A percentile compares a stretch with the other conserved stretches of the same genome.
Conservation (phyloP, 2,113 vertebrate genomes). For the Monopterus albus region DNA sequence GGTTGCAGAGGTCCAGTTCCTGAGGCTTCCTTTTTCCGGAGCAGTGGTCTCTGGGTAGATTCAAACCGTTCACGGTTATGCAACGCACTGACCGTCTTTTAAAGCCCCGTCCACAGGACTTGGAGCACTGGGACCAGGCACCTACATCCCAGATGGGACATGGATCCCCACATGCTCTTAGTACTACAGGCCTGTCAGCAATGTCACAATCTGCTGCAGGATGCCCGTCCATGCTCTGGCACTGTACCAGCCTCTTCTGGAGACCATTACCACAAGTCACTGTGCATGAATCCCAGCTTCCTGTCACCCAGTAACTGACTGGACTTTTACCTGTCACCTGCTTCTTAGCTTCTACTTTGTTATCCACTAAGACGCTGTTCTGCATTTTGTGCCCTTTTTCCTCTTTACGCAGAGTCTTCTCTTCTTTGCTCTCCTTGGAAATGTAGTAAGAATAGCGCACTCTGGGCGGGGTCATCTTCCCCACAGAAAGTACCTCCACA, state of each 20-base stretch:
- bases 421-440: conserved; percentile 88
- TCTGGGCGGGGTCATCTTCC: conserved; percentile 96
- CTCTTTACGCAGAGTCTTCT: conserved; percentile 84
- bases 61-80: conserved; percentile 67
- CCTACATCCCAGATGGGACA: conserved; percentile 90
- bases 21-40: conserved; percentile 91
- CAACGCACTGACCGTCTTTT: conserved; percentile 89
- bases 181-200: conserved; percentile 79
- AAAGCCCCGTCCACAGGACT: conserved; percentile 92
- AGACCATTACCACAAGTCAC: conserved; percentile 88
- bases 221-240: conserved; percentile 82
- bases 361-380: conserved; percentile 86
- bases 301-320: conserved; percentile 86
- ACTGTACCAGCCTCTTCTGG: conserved; percentile 90
- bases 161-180: conserved; percentile 88
- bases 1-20: conserved; percentile 93
- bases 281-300: conserved; percentile 89
- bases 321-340: conserved; percentile 74
- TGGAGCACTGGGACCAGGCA: conserved; percentile 92
- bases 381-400: conserved; percentile 69
- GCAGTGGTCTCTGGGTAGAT: conserved; percentile 90
- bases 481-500: conserved; percentile 93
- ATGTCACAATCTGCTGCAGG: conserved; percentile 81
- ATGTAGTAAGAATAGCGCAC: conserved; percentile 96
- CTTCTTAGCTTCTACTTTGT: conserved; percentile 72